Conservation (phyloP, 2,797 vertebrate genomes). For the Dromococcyx pavoninus region DNA sequence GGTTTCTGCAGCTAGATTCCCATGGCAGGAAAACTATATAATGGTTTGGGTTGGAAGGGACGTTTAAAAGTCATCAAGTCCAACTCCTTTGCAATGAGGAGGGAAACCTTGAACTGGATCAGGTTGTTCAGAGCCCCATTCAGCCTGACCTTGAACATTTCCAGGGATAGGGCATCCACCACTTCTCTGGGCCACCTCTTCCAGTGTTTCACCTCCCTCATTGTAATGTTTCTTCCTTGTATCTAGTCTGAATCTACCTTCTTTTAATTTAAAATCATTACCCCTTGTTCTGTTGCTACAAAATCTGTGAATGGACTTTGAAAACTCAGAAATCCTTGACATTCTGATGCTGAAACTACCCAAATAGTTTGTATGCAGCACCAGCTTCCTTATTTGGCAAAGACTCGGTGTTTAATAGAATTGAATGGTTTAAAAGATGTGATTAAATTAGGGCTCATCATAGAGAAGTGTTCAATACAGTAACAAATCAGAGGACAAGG, state of each 20-base stretch:
- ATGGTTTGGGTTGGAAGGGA: background rate
- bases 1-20: background rate
- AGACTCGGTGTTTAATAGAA: background rate
- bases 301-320: background rate
- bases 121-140: background rate
- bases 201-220: background rate
- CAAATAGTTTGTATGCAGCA: background rate
- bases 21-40: background rate
- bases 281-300: rapidly evolving
- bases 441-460: background rate
- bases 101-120: background rate
- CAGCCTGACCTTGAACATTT: background rate
- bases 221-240: rapidly evolving
- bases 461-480: background rate
- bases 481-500: background rate
- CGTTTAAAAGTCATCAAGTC: rapidly evolving
- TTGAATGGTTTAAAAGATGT: background rate
- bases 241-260: background rate
- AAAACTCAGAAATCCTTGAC: background rate
- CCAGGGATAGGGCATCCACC: too few species aligned
- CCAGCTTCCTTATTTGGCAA: background rate
- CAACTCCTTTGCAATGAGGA: rapidly evolving
- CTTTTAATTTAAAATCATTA: background rate
- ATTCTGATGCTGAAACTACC: background rate
- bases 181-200: background rate